Evolutionary conservation across 2,888 invertebrate genomes (phyloP).

Genomic region (Epirrhoe alternata): DNA sequence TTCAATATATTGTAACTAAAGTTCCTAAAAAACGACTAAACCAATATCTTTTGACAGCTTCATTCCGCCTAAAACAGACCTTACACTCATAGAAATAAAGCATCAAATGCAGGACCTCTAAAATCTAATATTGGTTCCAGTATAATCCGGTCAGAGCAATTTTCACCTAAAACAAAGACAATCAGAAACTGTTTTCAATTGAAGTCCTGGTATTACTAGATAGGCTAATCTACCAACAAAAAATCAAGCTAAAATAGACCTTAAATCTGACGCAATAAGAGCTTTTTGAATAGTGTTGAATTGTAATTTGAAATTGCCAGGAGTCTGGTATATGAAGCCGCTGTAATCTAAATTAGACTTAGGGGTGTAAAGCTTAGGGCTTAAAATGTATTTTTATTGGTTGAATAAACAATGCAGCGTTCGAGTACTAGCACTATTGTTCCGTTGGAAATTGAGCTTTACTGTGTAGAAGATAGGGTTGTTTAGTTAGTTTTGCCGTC

Average conservation of each 20-base stretch:
- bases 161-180: slow-evolving; percentile 25
- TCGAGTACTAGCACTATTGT: neutral
- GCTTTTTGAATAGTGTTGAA: slow-evolving; percentile 14
- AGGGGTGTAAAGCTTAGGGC: neutral
- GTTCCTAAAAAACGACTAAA: slow-evolving; percentile 62
- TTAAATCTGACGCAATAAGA: slow-evolving; percentile 20
- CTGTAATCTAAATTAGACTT: slow-evolving; percentile 20
- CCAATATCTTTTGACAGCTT: slow-evolving; percentile 67
- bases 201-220: slow-evolving; percentile 7
- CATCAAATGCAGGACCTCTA: neutral
- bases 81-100: neutral
- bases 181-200: slow-evolving; percentile 28
- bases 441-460: slow-evolving; percentile 13
- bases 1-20: slow-evolving; percentile 58
- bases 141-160: slow-evolving; percentile 20
- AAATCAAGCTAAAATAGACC: slow-evolving; percentile 11
- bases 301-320: slow-evolving; percentile 8
- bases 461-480: slow-evolving; percentile 2
- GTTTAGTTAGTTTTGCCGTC: slow-evolving; percentile 18
- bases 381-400: slow-evolving; percentile 6
- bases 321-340: slow-evolving; percentile 2
- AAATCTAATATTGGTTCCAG: slow-evolving; percentile 24
- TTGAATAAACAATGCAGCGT: slow-evolving; percentile 18
- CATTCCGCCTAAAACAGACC: slow-evolving; percentile 34
- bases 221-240: slow-evolving; percentile 15